These are phyloP conservation scores for Sarcophaga rosellei DNA, from an alignment of 2,888 invertebrate genomes.

Conservation along the genomic window DNA sequence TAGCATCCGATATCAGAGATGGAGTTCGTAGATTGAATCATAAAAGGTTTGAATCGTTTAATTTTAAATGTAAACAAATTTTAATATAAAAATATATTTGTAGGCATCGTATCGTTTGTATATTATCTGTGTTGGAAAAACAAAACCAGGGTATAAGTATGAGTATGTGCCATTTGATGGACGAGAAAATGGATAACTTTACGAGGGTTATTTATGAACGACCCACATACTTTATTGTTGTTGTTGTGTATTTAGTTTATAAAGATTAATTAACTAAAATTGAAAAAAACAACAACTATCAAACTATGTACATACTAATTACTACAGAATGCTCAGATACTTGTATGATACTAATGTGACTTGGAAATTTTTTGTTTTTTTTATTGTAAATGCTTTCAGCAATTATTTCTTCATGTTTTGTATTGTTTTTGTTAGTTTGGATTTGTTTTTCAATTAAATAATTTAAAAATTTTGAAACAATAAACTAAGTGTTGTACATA, in stretches of 20 bases:
- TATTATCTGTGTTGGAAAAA: conserved; percentile 80
- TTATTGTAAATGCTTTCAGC: too few species aligned
- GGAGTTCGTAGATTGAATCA: conserved; percentile 78
- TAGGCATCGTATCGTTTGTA: conserved; percentile 80
- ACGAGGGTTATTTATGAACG: conserved; percentile 78
- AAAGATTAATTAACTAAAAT: conserved; percentile 74
- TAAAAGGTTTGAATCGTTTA: conserved; percentile 73
- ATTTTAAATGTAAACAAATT: neutral
- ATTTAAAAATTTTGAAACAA: too few species aligned
- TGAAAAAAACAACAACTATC: too few species aligned
- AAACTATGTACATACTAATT: too few species aligned
- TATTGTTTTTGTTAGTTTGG: too few species aligned
- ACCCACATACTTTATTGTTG: conserved; percentile 79
- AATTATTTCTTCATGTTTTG: too few species aligned
- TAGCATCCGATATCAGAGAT: conserved; percentile 78
- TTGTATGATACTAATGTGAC: too few species aligned
- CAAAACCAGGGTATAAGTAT: conserved; percentile 79
- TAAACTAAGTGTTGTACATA: too few species aligned
- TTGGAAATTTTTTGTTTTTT: too few species aligned
- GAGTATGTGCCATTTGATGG: conserved; percentile 79
- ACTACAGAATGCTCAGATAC: too few species aligned
- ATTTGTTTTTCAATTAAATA: too few species aligned
- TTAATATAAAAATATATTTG: neutral
- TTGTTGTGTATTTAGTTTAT: conserved; percentile 78
- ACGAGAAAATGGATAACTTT: conserved; percentile 79